These are phyloP conservation scores for Protaetia brevitarsis DNA, from an alignment of 1,140 invertebrate species.

Conservation along the genomic window DNA sequence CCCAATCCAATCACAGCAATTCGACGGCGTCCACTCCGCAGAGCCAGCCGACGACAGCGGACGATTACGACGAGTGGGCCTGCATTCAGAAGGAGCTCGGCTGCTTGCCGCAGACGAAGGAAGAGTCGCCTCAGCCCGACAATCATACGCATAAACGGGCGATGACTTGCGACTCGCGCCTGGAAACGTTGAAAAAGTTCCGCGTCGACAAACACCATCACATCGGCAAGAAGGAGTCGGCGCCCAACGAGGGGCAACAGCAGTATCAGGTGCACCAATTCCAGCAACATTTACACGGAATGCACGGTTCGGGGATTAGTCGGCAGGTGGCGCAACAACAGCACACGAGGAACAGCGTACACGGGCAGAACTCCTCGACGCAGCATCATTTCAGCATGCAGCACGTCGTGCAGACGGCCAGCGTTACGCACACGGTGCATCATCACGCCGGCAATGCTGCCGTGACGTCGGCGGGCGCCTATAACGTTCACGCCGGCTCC, in stretches of 20 bases:
- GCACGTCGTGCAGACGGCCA: conserved; percentile 24
- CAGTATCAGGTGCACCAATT: conserved; percentile 10
- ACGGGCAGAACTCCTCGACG: conserved; percentile 15
- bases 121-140: conserved; percentile 21
- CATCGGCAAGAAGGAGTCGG: conserved; percentile 15
- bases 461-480: conserved; percentile 30
- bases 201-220: conserved; percentile 45
- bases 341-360: not conserved
- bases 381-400: conserved; percentile 25
- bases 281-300: conserved; percentile 15
- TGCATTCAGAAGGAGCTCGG: conserved; percentile 66
- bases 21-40: not conserved
- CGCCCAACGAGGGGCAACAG: conserved; percentile 6
- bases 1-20: conserved; percentile 16
- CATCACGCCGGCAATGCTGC: not conserved
- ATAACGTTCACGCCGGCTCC: not conserved
- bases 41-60: conserved; percentile 28
- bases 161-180: conserved; percentile 40
- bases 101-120: conserved; percentile 45
- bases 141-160: conserved; percentile 34
- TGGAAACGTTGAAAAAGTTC: conserved; percentile 46
- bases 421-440: conserved; percentile 25
- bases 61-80: conserved; percentile 65
- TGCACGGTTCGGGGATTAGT: not conserved
- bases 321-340: not conserved